phyloP scores from a whole-genome alignment of 2,113 vertebrate species.

The Bothrops jararaca region DNA sequence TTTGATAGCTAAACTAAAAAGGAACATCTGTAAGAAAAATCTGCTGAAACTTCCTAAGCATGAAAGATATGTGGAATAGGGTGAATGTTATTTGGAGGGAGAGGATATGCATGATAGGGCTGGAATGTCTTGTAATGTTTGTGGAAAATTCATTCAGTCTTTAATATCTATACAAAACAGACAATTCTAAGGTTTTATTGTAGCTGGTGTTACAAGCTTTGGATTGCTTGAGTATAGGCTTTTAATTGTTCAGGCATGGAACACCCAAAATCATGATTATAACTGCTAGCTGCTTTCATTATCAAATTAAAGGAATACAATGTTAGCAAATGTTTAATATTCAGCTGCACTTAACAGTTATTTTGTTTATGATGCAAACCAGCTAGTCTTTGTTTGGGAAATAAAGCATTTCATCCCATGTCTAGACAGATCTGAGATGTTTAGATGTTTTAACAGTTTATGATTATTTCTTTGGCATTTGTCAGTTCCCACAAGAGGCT shows the following conservation, averaged over 20 bases:
- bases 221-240: not conserved
- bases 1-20: not conserved
- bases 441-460: conserved; percentile 34
- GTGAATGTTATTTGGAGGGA: not conserved
- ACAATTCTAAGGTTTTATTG: not conserved
- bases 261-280: not conserved
- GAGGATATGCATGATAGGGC: no score
- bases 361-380: not conserved
- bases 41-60: not conserved
- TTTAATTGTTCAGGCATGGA: not conserved
- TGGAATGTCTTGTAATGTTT: not conserved
- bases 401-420: conserved; percentile 22
- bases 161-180: not conserved
- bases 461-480: conserved; percentile 35
- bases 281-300: not conserved
- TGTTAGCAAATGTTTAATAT: conserved; percentile 29
- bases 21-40: not conserved
- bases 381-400: conserved; percentile 32
- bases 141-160: not conserved
- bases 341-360: conserved; percentile 4
- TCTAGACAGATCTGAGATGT: conserved; percentile 7
- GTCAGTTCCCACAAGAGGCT: conserved; percentile 12
- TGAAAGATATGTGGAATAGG: not conserved
- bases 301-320: not conserved
- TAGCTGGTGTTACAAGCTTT: not conserved